Conservation (phyloP, 2,888 invertebrate genomes). For the Pollenia angustigena region DNA sequence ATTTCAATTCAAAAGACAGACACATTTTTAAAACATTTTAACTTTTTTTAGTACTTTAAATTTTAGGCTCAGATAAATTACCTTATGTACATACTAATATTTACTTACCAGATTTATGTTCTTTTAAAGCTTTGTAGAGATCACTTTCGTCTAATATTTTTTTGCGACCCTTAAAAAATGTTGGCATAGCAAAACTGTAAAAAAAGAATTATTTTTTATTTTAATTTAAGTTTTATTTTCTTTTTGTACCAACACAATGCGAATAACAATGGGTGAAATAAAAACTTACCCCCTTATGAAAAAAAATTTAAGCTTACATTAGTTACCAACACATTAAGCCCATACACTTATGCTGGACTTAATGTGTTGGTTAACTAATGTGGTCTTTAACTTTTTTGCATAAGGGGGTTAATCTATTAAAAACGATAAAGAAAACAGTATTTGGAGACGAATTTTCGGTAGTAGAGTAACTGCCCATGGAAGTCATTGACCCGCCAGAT, state of each 20-base stretch:
- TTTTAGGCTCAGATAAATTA: background rate
- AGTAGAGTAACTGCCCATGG: no score
- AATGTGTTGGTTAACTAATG: no score
- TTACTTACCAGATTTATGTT: slow-evolving; percentile 87
- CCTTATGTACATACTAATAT: background rate
- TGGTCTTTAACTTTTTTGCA: no score
- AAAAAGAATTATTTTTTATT: background rate
- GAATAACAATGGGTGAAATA: background rate
- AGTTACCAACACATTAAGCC: no score
- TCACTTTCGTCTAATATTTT: slow-evolving; percentile 90
- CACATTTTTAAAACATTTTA: no score
- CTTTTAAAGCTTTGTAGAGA: slow-evolving; percentile 88
- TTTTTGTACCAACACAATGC: background rate
- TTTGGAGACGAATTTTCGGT: no score
- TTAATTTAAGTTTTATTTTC: background rate
- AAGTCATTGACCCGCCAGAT: no score
- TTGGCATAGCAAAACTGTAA: slow-evolving; percentile 90
- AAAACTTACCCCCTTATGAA: no score
- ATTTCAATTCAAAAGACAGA: no score
- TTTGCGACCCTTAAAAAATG: slow-evolving; percentile 90
- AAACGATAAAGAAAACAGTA: no score
- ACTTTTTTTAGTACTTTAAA: background rate
- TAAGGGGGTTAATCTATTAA: no score
- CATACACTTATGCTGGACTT: no score
- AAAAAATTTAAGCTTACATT: background rate